A percentile compares a stretch with the other conserved stretches of the same genome.
Conservation (phyloP, 1,140 invertebrate species). For the Saccostrea cuccullata region DNA sequence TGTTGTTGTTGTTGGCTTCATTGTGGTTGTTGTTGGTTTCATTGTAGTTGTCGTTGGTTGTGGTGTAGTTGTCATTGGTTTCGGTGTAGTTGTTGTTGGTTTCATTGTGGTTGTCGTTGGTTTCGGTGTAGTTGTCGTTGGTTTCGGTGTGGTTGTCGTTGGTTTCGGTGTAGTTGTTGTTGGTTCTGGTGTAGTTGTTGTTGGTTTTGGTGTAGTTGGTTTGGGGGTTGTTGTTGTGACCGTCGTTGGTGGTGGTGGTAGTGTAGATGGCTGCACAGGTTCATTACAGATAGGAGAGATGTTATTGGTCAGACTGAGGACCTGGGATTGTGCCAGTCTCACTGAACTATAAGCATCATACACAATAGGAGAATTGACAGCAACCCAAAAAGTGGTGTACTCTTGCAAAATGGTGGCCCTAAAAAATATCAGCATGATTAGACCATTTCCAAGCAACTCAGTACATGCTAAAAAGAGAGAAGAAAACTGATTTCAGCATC, state of each 20-base stretch:
- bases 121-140: constrained; percentile 3
- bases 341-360: constrained; percentile 53
- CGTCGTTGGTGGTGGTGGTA: constrained; percentile 46
- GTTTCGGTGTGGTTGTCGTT: constrained; percentile 32
- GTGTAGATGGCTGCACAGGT: constrained; percentile 32
- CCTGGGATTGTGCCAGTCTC: constrained; percentile 48
- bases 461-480: too few species aligned
- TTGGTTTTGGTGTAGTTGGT: constrained; percentile 34
- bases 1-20: not conserved
- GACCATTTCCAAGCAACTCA: too few species aligned
- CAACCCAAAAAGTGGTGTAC: constrained; percentile 58
- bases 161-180: constrained; percentile 36
- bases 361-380: constrained; percentile 62
- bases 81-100: constrained; percentile 42
- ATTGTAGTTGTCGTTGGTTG: constrained; percentile 44
- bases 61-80: constrained; percentile 39
- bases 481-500: too few species aligned
- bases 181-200: constrained; percentile 36
- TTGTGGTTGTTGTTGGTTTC: not conserved
- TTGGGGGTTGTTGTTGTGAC: constrained; percentile 40
- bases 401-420: constrained; percentile 62
- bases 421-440: not conserved
- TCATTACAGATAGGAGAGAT: constrained; percentile 54
- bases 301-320: constrained; percentile 51
- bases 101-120: constrained; percentile 31